Conservation (phyloP, 2,113 vertebrate genomes). For the Burhinus bistriatus region DNA sequence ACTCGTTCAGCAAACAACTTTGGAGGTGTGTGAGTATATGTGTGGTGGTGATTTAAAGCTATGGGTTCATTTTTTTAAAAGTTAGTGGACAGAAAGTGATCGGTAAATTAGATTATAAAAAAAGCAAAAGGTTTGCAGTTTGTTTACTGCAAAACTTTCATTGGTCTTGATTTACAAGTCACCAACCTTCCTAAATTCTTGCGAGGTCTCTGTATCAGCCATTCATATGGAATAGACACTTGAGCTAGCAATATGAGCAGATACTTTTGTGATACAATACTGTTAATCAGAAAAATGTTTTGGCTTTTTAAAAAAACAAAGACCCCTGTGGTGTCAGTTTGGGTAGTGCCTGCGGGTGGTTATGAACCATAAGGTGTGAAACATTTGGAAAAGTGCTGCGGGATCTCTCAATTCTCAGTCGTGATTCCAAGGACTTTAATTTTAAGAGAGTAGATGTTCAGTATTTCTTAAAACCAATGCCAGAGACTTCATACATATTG, state of each 20-base stretch:
- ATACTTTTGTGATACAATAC: background rate
- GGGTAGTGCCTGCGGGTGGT: background rate
- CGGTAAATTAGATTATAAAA: background rate
- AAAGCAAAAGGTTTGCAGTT: background rate
- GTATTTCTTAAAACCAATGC: background rate
- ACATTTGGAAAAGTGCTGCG: background rate
- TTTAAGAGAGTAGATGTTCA: background rate
- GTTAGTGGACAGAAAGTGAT: background rate
- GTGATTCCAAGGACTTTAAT: background rate
- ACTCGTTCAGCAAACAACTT: background rate
- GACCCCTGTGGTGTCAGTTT: background rate
- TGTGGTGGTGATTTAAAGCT: background rate
- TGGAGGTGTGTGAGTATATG: background rate
- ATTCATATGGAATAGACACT: background rate
- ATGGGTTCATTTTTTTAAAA: background rate
- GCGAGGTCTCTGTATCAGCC: background rate
- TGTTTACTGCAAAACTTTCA: background rate
- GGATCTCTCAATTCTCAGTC: background rate
- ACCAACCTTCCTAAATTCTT: background rate
- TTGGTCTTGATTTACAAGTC: background rate
- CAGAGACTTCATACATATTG: background rate
- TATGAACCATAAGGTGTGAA: background rate
- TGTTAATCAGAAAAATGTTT: background rate
- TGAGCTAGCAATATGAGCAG: background rate
- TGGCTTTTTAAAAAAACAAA: background rate